These are phyloP conservation scores for Pseudanteris insignis DNA, from an alignment of 2,888 invertebrate species.

Conservation along the genomic window DNA sequence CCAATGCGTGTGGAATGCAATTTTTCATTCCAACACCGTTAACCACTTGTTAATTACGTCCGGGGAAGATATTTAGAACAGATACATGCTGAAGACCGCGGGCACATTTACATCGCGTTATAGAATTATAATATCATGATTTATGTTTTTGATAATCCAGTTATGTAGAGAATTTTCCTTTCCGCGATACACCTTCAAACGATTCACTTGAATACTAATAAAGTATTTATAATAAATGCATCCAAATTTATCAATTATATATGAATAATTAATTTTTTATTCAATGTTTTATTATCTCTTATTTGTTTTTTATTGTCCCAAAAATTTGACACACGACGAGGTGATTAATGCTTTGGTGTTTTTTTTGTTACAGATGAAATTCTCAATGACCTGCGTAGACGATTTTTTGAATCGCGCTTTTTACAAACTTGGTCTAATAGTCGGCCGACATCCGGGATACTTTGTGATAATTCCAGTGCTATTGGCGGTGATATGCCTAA, in stretches of 20 bases:
- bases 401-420: slow-evolving; percentile 81
- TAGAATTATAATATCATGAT: neutral
- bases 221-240: too few species aligned
- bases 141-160: too few species aligned
- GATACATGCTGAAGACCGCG: slow-evolving; percentile 1
- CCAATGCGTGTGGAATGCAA: slow-evolving; percentile 26
- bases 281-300: too few species aligned
- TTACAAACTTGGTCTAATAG: slow-evolving; percentile 80
- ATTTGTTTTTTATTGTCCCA: too few species aligned
- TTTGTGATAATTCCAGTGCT: slow-evolving; percentile 89
- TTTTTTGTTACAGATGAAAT: slow-evolving; percentile 75
- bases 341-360: too few species aligned
- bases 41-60: slow-evolving; percentile 36
- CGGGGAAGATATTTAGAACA: slow-evolving; percentile 34
- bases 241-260: too few species aligned
- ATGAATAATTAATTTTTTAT: too few species aligned
- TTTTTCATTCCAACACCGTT: slow-evolving; percentile 35
- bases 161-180: too few species aligned
- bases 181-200: too few species aligned
- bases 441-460: slow-evolving; percentile 86
- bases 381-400: slow-evolving; percentile 80
- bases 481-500: slow-evolving; percentile 81
- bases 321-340: too few species aligned
- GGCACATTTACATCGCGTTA: slow-evolving; percentile 4
- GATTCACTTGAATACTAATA: too few species aligned